These are phyloP conservation scores for Diuraphis noxia DNA, from an alignment of 1,140 invertebrate genomes.

Conservation along the genomic window DNA sequence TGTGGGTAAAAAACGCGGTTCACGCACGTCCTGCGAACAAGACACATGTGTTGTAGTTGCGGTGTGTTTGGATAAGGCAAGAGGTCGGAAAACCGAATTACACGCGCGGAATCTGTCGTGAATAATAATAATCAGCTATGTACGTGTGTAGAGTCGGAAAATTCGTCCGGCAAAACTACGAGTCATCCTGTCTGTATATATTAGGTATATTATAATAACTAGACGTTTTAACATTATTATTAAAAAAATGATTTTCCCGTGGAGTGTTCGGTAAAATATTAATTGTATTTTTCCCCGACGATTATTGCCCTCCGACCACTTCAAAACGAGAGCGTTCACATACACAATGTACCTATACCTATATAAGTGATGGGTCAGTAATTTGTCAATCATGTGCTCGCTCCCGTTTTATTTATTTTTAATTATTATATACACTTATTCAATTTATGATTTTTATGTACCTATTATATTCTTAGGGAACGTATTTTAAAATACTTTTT, in stretches of 20 bases:
- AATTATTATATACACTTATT: neutral
- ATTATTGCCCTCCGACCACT: neutral
- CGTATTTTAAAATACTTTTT: too few species aligned
- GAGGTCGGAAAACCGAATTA: slow-evolving; percentile 7
- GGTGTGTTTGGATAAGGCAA: slow-evolving; percentile 12
- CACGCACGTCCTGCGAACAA: slow-evolving; percentile 19
- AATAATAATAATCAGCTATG: too few species aligned
- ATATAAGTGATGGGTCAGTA: neutral
- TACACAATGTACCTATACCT: too few species aligned
- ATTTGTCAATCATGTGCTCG: neutral
- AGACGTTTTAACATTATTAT: neutral
- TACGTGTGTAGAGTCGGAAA: neutral
- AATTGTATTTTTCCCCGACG: neutral
- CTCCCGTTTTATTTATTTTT: neutral
- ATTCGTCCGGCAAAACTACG: neutral
- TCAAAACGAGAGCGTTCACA: too few species aligned
- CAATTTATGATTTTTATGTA: neutral
- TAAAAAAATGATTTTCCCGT: neutral
- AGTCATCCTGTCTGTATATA: neutral
- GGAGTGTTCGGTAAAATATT: neutral
- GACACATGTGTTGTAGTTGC: neutral
- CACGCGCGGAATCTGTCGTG: neutral
- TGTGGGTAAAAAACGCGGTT: neutral
- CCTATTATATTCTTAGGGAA: neutral
- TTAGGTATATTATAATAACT: neutral